These are phyloP conservation scores for Sarcophaga caerulescens DNA, from an alignment of 2,888 invertebrate species.

Conservation along the genomic window DNA sequence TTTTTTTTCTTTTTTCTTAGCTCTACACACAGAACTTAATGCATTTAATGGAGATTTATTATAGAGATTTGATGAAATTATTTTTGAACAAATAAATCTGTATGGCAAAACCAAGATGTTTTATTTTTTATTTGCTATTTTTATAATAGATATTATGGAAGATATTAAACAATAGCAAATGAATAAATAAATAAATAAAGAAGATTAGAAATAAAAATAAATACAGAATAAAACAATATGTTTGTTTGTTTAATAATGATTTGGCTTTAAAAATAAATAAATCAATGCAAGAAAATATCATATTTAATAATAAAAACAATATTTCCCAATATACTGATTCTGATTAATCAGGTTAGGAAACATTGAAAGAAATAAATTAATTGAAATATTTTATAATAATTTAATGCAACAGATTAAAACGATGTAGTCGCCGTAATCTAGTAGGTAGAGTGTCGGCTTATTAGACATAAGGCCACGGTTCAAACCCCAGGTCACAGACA, in stretches of 20 bases:
- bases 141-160: slow-evolving; percentile 25
- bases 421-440: too few relatives aligned
- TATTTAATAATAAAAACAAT: neutral
- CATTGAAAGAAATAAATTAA: too few relatives aligned
- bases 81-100: neutral
- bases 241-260: neutral
- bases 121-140: too few relatives aligned
- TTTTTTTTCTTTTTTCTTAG: neutral
- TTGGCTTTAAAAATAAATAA: slow-evolving; percentile 4
- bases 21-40: slow-evolving; percentile 13
- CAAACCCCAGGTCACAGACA: too few relatives aligned
- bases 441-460: too few relatives aligned
- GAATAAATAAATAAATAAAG: neutral
- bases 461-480: too few relatives aligned
- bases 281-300: neutral
- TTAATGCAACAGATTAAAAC: too few relatives aligned
- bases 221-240: neutral
- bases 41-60: slow-evolving; percentile 58
- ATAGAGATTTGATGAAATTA: slow-evolving; percentile 27
- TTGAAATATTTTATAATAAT: too few relatives aligned
- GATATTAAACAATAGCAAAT: neutral
- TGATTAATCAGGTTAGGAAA: too few relatives aligned
- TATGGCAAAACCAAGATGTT: neutral
- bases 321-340: neutral
- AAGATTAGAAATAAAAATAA: slow-evolving; percentile 3